Percentiles rank a stretch among this genome's conserved stretches.
These are phyloP conservation scores for Nipponia nippon DNA, from an alignment of 2,113 vertebrate genomes.

Conservation along the genomic window DNA sequence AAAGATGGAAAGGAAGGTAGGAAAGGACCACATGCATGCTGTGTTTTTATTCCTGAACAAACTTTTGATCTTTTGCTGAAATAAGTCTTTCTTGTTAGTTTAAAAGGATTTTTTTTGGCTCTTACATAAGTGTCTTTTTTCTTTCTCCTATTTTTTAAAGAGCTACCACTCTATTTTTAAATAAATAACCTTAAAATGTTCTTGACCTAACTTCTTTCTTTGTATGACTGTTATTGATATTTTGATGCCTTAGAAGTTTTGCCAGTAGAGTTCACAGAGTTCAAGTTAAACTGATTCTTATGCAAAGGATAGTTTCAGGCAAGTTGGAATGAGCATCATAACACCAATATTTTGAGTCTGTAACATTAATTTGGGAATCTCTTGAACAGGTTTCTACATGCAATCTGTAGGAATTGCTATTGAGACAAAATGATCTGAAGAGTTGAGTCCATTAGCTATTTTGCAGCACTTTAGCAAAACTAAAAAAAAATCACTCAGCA, in stretches of 20 bases:
- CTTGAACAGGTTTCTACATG: background rate
- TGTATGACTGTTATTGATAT: background rate
- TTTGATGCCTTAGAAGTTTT: conserved; percentile 39
- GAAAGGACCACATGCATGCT: background rate
- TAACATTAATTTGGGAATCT: background rate
- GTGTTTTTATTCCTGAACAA: background rate
- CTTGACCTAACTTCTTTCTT: background rate
- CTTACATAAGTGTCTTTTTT: background rate
- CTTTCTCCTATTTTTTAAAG: background rate
- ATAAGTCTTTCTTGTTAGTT: background rate
- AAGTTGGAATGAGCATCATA: background rate
- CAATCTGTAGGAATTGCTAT: background rate
- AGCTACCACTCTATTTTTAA: background rate
- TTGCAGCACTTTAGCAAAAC: conserved; percentile 40
- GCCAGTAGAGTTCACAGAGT: conserved; percentile 21
- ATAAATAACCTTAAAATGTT: background rate
- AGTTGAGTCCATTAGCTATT: background rate
- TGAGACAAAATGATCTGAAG: background rate
- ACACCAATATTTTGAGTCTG: background rate
- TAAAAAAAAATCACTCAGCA: background rate
- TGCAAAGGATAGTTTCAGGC: conserved; percentile 12
- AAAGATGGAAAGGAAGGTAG: background rate
- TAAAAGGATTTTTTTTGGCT: background rate
- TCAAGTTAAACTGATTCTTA: conserved; percentile 27
- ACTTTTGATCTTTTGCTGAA: background rate